Conservation (phyloP, 2,113 vertebrate species). For the Gobiocypris rarus region DNA sequence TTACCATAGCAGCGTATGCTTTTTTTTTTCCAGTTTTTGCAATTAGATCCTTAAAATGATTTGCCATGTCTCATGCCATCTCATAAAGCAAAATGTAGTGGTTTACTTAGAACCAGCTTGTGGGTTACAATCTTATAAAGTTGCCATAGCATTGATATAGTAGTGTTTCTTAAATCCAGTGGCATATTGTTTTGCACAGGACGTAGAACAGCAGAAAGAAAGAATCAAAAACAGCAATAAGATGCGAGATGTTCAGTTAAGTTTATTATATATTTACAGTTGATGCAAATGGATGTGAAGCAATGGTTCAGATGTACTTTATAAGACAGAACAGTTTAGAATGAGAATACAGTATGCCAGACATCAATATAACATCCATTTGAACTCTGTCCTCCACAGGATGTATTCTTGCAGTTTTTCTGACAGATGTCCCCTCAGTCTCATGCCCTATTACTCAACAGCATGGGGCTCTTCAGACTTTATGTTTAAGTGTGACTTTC, state of each 20-base stretch:
- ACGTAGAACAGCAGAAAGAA: neutral
- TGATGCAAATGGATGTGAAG: neutral
- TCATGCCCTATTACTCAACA: slow-evolving; percentile 39
- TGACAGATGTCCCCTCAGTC: slow-evolving; percentile 25
- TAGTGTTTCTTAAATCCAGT: neutral
- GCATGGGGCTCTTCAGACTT: slow-evolving; percentile 22
- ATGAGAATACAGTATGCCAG: slow-evolving; percentile 31
- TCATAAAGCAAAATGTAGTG: neutral
- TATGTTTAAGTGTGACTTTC: slow-evolving; percentile 40
- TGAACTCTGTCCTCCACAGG: slow-evolving; percentile 40
- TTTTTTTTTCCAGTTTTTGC: neutral
- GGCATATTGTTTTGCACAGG: neutral
- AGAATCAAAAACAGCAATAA: neutral
- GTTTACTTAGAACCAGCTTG: neutral
- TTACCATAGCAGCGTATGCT: neutral
- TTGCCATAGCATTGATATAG: neutral
- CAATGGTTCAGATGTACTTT: neutral
- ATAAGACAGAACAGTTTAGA: neutral
- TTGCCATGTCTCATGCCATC: neutral
- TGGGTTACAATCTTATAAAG: neutral
- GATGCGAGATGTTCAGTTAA: neutral
- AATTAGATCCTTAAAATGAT: neutral
- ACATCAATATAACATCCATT: slow-evolving; percentile 28
- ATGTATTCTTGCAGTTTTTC: slow-evolving; percentile 34
- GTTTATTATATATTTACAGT: neutral